These are phyloP conservation scores for Odocoileus hemionus DNA, from an alignment of 2,113 vertebrate species.

Conservation along the genomic window DNA sequence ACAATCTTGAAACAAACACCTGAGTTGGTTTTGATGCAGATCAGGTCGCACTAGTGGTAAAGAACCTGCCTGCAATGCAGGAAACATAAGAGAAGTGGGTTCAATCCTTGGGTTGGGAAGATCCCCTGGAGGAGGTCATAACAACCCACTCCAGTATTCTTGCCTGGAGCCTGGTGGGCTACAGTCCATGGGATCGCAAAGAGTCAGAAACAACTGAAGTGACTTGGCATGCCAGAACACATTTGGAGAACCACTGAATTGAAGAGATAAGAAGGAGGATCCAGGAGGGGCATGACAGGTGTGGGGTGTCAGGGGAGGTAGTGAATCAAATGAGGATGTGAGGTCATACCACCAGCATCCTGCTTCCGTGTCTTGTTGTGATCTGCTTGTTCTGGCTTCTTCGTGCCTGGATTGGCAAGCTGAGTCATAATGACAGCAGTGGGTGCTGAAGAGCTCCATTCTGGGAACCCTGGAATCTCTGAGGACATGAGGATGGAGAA, in stretches of 20 bases:
- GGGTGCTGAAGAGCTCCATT: not conserved
- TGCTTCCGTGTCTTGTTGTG: accelerated
- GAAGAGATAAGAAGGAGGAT: not conserved
- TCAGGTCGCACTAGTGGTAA: not conserved
- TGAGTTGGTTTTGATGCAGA: not conserved
- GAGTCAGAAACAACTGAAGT: not conserved
- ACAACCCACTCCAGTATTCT: not conserved
- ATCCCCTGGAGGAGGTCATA: not conserved
- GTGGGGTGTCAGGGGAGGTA: accelerated
- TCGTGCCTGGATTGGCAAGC: not conserved
- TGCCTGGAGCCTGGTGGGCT: not conserved
- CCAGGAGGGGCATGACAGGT: accelerated
- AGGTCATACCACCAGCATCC: not conserved
- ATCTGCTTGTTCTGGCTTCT: not conserved
- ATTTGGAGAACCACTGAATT: not conserved
- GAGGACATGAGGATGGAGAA: not conserved
- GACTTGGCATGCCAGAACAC: not conserved
- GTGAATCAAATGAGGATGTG: not conserved
- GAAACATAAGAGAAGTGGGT: not conserved
- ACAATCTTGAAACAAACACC: not conserved
- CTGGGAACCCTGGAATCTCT: not conserved
- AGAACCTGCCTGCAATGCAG: not conserved
- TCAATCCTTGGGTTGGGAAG: not conserved
- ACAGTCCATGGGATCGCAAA: not conserved
- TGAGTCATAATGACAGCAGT: not conserved